Evolutionary conservation across 1,140 invertebrate genomes (phyloP).

Genomic region (Scylla paramamosain): DNA sequence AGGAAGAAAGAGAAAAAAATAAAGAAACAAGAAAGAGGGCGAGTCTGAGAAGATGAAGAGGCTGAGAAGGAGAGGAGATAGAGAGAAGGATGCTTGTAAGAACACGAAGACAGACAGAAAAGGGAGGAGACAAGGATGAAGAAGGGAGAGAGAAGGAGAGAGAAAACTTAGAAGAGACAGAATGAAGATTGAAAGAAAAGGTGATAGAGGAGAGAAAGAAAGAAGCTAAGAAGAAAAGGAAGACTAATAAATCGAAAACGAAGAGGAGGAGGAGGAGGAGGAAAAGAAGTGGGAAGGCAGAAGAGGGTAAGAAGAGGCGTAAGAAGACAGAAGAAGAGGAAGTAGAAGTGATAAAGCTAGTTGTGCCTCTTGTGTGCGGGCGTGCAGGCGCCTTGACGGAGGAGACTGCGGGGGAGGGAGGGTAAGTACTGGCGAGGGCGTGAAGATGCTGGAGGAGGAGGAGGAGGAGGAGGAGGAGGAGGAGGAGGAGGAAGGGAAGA

Average conservation of each 20-base stretch:
- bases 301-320: neutral
- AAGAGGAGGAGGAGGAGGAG: no score
- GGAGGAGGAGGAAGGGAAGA: neutral
- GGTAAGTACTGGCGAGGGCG: neutral
- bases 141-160: constrained; percentile 23
- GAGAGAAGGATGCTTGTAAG: constrained; percentile 30
- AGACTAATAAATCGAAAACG: neutral
- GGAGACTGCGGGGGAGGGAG: neutral
- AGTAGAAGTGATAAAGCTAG: neutral
- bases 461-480: neutral
- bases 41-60: no score
- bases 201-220: neutral
- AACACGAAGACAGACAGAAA: no score
- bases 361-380: neutral
- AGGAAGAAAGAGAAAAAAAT: no score
- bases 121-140: neutral
- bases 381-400: neutral
- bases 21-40: no score
- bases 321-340: neutral
- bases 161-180: constrained; percentile 21
- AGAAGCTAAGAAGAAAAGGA: neutral
- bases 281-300: neutral
- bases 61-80: neutral
- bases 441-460: neutral
- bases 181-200: neutral